Conservation (phyloP, 2,797 vertebrate genomes). For the Gorsachius magnificus region DNA sequence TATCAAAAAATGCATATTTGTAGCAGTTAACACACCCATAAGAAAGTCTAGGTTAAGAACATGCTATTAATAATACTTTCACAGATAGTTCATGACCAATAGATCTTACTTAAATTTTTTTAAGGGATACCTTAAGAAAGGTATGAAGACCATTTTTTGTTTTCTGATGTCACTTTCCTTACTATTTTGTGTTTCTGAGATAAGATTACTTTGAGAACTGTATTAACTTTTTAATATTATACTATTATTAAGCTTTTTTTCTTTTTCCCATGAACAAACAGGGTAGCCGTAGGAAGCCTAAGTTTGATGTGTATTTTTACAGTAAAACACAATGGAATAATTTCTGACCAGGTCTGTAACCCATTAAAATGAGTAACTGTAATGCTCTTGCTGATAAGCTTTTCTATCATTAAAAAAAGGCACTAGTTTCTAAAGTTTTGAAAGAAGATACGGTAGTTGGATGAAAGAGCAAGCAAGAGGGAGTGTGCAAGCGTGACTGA, state of each 20-base stretch:
- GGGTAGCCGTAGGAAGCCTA: background rate
- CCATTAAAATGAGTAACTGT: background rate
- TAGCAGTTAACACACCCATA: background rate
- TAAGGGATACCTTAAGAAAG: background rate
- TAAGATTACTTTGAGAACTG: background rate
- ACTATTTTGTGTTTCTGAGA: background rate
- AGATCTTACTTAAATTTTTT: background rate
- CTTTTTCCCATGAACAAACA: background rate
- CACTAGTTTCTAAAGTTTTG: background rate
- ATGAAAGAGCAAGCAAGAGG: background rate
- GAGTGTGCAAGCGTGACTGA: background rate
- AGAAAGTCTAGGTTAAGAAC: background rate
- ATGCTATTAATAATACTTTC: background rate
- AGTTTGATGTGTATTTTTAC: background rate
- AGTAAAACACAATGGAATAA: background rate
- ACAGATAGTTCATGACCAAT: background rate
- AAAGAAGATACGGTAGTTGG: background rate
- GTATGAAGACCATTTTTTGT: background rate
- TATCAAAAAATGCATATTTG: background rate
- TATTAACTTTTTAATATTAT: background rate
- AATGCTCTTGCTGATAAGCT: background rate
- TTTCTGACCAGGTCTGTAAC: background rate
- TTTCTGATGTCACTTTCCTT: background rate
- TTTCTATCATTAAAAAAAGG: background rate
- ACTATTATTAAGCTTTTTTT: background rate